phyloP scores from a whole-genome alignment of 2,113 vertebrate genomes.

The Caranx ignobilis region DNA sequence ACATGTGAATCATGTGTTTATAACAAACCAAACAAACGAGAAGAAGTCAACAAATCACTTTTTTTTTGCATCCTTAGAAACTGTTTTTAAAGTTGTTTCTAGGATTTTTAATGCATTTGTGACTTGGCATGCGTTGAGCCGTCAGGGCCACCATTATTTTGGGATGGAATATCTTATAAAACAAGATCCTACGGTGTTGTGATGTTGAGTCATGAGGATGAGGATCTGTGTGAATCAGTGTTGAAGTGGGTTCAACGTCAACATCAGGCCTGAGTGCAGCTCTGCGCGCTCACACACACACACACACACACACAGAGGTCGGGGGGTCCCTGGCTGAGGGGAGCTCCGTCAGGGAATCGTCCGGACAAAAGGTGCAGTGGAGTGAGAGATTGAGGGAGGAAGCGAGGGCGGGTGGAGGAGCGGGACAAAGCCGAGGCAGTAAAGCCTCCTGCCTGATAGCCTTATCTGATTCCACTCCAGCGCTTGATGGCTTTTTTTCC shows the following conservation, averaged over 20 bases:
- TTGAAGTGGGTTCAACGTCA: conserved; percentile 34
- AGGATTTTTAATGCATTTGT: too few relatives aligned
- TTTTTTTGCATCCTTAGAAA: too few relatives aligned
- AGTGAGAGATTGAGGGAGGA: conserved; percentile 95
- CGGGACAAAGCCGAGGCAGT: conserved; percentile 89
- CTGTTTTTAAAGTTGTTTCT: too few relatives aligned
- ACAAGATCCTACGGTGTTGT: too few relatives aligned
- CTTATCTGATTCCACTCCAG: conserved; percentile 93
- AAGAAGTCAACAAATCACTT: too few relatives aligned
- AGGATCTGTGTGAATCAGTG: not conserved
- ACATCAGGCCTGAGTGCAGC: conserved; percentile 31
- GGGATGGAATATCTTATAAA: too few relatives aligned
- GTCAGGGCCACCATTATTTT: too few relatives aligned
- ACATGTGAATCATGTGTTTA: too few relatives aligned
- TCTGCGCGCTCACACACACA: conserved; percentile 7
- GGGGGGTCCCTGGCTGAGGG: conserved; percentile 67
- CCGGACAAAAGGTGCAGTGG: conserved; percentile 95
- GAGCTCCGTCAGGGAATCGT: conserved; percentile 88
- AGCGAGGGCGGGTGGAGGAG: conserved; percentile 86
- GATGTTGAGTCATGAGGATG: too few relatives aligned
- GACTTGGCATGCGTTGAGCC: too few relatives aligned
- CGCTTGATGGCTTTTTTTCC: conserved; percentile 76
- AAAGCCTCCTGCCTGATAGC: conserved; percentile 88
- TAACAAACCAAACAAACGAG: too few relatives aligned
- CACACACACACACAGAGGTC: conserved; percentile 36